Evolutionary conservation across 2,113 vertebrate genomes (phyloP), one percentile per base, ranked within the genome.

Genomic region (Proteles cristata): DNA sequence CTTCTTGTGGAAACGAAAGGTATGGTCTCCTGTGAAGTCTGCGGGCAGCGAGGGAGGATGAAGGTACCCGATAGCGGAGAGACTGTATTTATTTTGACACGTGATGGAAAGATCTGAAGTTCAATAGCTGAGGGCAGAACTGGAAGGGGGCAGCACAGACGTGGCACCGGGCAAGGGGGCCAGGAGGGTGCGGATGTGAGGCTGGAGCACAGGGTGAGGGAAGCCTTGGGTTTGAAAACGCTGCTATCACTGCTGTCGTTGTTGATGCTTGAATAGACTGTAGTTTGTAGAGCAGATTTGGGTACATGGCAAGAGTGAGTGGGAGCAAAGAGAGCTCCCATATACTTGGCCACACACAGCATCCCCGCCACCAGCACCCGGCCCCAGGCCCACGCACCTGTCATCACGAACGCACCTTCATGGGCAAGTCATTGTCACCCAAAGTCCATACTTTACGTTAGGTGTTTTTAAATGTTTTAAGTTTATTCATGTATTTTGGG

Each of bases 1-100:
- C 96, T 99, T 98, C 98, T 98, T 94, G 82, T 97, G 98, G 98
- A 98, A 98, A 98, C 98, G 87, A 97, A 98, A 98, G 98, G 98
- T 98, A 96, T 15, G 71, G 81, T 96, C 53, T 96, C 97, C 98
- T 98, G 74, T 98, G 98, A 99, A 98, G 98, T 98, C 98, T 85
- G 97, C n/a, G 90, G 98, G 98, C 98, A 97, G 86, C 0, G 0
- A 53, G 97, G 95, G 90, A 97, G 77, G 98, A 98, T 93, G 94
- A 98, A 98, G 98, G 98, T 93, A 58, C 88, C 93, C 97, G 73
- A 95, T 65, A 97, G 96, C 97, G 68, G 96, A 98, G 97, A 98
- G 96, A 74, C 73, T 90, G 90, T 85, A 88, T 98, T 98, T 98
- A 97, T 97, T 98, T 97, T 98, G 98, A 98, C 98, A 97, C 25